phyloP scores from a whole-genome alignment of 2,797 vertebrate genomes.

The Chiloscyllium punctatum region DNA sequence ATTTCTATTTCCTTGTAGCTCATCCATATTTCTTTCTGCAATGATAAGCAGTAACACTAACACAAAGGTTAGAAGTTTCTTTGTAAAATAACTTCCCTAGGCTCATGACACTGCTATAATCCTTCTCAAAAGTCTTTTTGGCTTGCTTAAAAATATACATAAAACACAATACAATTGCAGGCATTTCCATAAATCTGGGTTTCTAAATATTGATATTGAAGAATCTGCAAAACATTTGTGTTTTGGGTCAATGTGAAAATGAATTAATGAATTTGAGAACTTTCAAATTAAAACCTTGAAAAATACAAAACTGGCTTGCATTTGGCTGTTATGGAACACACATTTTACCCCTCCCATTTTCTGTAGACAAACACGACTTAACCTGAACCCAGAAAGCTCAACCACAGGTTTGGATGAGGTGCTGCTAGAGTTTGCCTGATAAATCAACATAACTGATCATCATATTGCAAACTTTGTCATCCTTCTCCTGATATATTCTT shows the following conservation, averaged over 20 bases:
- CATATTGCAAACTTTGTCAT: neutral
- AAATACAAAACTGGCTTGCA: neutral
- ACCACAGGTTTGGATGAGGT: neutral
- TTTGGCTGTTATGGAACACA: neutral
- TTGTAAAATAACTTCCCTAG: neutral
- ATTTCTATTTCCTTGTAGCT: conserved; percentile 3
- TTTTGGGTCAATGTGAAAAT: neutral
- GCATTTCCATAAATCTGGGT: neutral
- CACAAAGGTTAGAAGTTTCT: neutral
- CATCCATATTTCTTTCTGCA: neutral
- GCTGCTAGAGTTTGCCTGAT: neutral
- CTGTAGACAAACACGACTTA: neutral
- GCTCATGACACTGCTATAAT: neutral
- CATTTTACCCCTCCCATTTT: neutral
- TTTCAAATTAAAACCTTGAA: neutral
- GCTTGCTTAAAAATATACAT: neutral
- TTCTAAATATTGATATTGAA: neutral
- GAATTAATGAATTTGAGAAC: neutral
- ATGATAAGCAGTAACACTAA: neutral
- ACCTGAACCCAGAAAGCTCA: conserved; percentile 24
- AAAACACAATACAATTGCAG: neutral
- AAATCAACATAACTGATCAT: neutral
- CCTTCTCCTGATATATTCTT: neutral
- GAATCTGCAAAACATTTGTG: neutral
- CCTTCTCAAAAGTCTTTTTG: neutral